Base-by-base conservation (phyloP, 2,888 invertebrate genomes). In the Agrotis segetum region DNA sequence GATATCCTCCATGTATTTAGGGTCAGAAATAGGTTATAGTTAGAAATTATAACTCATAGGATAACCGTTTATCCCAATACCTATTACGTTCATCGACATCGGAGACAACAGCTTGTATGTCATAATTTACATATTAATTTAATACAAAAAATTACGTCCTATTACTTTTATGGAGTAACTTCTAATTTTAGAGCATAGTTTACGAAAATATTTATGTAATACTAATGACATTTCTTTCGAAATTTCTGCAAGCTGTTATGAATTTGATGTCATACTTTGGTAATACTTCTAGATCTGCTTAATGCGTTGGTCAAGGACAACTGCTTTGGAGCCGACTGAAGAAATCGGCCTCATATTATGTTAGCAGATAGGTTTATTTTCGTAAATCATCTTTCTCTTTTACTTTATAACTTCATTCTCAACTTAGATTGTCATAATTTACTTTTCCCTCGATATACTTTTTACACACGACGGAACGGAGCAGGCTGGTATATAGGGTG, bases 71-170 rank as follows among this genome's bases (percentile, higher is more conserved):
- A 34, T 34, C 34, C 7, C 34, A 6, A 34, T 34, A n/a, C n/a
- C n/a, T n/a, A 34, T 34, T 34, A 34, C 34, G 6, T 34, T 34
- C 34, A n/a, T 7, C 34, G 5, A 29, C 29, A 29, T 4, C 29
- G 29, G 5, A 5, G 29, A 0, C 29, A 5, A 29, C 29, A 29
- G 3, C 29, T 29, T 5, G 29, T 29, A 50, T 74, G 72, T 68
- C 53, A 46, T 55, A 75, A 83, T 83, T 69, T 74, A 46, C 49
- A 59, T 59, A 55, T 53, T 82, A 74, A 71, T 71, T 17, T 34
- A 34, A 29, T 53, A 19, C 49, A 67, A 60, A 56, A 29, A 59
- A 64, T 53, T 78, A n/a, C n/a, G 52, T 24, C 24, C 11, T 44
- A 58, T 78, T 44, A 63, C 46, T 67, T 67, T 68, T 65, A 19